Conservation (phyloP, 2,113 vertebrate genomes). For the Zosterops hypoxanthus region DNA sequence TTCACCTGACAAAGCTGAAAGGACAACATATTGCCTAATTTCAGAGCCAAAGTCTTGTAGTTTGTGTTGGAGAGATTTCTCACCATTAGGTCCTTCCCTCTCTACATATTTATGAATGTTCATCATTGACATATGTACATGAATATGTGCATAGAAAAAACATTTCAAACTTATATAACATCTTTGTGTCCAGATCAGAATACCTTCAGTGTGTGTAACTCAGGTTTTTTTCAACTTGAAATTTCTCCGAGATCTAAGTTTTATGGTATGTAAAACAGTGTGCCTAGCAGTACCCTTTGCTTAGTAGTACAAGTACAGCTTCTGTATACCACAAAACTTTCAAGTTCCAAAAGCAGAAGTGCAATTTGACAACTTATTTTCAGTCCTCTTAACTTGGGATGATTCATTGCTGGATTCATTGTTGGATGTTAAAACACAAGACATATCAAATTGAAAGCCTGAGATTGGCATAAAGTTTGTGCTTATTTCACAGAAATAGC, state of each 20-base stretch:
- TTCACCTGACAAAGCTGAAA: background rate
- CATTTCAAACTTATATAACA: background rate
- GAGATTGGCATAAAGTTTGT: background rate
- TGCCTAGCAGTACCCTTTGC: background rate
- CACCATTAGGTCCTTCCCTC: background rate
- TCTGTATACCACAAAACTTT: background rate
- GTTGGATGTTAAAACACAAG: background rate
- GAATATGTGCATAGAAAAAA: background rate
- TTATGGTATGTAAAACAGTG: background rate
- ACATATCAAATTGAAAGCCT: background rate
- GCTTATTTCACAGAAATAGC: background rate
- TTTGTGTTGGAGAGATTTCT: background rate
- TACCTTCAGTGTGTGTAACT: background rate
- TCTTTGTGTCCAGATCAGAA: background rate
- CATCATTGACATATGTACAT: background rate
- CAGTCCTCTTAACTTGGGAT: background rate
- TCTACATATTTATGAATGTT: too few species aligned
- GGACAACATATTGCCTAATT: background rate
- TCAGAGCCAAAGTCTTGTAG: background rate
- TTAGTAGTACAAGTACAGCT: background rate
- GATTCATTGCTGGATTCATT: background rate
- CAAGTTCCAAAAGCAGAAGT: background rate
- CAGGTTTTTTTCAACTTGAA: background rate
- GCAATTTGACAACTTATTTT: background rate
- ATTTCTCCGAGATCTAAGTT: background rate